A percentile compares a stretch with the other conserved stretches of the same genome.
These are phyloP conservation scores for Platygyra sinensis DNA, from an alignment of 64 coral and sea anemone genomes.

Conservation along the genomic window DNA sequence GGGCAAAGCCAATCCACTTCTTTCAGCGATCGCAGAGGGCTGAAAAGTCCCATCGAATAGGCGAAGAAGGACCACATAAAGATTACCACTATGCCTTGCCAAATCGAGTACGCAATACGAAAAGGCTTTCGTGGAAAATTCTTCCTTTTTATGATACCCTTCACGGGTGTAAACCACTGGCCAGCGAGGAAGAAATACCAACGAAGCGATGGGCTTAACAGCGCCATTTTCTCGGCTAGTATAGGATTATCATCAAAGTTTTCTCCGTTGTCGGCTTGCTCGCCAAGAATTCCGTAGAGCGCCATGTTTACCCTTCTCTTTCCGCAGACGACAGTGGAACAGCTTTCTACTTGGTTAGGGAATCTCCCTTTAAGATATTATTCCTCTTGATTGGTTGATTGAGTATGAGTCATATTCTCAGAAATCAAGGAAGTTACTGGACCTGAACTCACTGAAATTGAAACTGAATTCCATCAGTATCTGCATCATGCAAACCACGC, in stretches of 20 bases:
- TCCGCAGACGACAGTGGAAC: background rate
- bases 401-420: background rate
- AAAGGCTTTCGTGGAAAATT: background rate
- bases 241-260: too few species aligned
- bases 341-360: background rate
- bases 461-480: too few species aligned
- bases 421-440: background rate
- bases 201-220: background rate
- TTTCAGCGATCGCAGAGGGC: background rate
- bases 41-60: constrained; percentile 38
- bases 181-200: constrained; percentile 24
- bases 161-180: constrained; percentile 30
- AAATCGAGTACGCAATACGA: background rate
- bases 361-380: background rate
- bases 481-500: too few species aligned
- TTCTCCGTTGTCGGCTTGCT: too few species aligned
- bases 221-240: too few species aligned
- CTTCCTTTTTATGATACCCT: background rate
- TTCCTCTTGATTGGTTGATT: background rate
- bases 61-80: constrained; percentile 45
- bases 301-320: background rate
- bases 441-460: too few species aligned
- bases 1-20: constrained; percentile 47
- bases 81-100: background rate
- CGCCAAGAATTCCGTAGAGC: too few species aligned